Evolutionary conservation across 1,140 invertebrate species (phyloP).

Genomic region (Polyergus mexicanus): DNA sequence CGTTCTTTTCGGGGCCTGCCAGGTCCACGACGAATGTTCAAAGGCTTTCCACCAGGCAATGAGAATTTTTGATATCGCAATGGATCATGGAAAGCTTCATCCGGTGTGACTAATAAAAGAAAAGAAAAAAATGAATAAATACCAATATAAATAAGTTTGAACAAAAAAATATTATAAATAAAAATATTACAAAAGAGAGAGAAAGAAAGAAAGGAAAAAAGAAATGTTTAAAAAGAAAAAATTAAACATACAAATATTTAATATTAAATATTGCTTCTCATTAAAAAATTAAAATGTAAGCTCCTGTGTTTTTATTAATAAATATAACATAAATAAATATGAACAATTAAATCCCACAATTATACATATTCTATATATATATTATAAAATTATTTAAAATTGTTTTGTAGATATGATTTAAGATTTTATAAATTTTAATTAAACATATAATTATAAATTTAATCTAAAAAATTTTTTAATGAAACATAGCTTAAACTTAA

Average conservation of each 20-base stretch:
- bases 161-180: background rate
- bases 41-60: slow-evolving; percentile 87
- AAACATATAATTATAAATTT: too few species aligned
- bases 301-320: too few species aligned
- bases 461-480: too few species aligned
- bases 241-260: too few species aligned
- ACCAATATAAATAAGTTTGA: background rate
- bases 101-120: slow-evolving; percentile 81
- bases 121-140: slow-evolving; percentile 34
- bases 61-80: slow-evolving; percentile 85
- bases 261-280: too few species aligned
- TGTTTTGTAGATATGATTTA: background rate
- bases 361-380: background rate
- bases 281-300: too few species aligned
- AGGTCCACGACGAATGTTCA: slow-evolving; percentile 89
- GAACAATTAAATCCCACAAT: background rate
- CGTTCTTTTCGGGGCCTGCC: slow-evolving; percentile 91
- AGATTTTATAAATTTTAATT: background rate
- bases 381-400: background rate
- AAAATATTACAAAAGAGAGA: too few species aligned
- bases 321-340: too few species aligned
- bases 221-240: background rate
- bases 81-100: slow-evolving; percentile 84
- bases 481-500: too few species aligned
- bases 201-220: too few species aligned